Base-by-base conservation (phyloP, 1,140 invertebrate species). In the Drosophila simulans region DNA sequence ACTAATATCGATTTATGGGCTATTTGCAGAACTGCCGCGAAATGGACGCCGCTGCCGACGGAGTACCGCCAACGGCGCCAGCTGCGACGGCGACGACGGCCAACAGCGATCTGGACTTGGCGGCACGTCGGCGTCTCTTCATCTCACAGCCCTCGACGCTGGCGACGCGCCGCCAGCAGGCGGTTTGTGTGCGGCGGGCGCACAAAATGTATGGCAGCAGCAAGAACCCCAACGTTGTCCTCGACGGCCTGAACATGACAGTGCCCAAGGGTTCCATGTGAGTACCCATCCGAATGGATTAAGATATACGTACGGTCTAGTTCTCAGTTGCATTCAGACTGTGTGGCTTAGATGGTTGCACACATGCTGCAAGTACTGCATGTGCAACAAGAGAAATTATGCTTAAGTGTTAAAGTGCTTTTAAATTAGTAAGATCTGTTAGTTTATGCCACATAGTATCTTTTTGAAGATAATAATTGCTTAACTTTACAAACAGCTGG, bases 191-290 rank as follows among this genome's bases (percentile, higher is more conserved):
- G 1, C 93, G 96, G 49, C 93, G 96, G 17, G 96, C 97, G 0
- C 96, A 95, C 92, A 98, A 98, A 92, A 95, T 95, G 85, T 98
- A 98, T 91, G 97, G 97, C 5, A 94, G 95, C 35, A 95, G 96
- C 66, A 97, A 95, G 54, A 97, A 96, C 88, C 96, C 96, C n/a
- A 96, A 97, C 75, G 93, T 97, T 37, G 96, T 98, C 8, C 93
- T 98, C 17, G 96, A 96, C 86, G 95, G 97, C 31, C 94, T 98
- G 27, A 97, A 97, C 83, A 97, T 98, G 96, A 97, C 96, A 13
- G 97, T 98, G 13, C 95, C 96, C 45, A 97, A 97, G 91, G 97
- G 97, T 55, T 95, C 96, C 43, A 98, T 98, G 97, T 98, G 94
- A 96, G 96, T 95, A 68, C 31, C 52, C n/a, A 45, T 43, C 27